These are phyloP conservation scores for rat (Rattus norvegicus) DNA, from an alignment of 2,113 vertebrate genomes.

Conservation along the genomic window GRCr8 NC_086039.1:65463501-65464000, in stretches of 20 bases:
- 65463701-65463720: not conserved
- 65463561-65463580: not conserved
- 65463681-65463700: not conserved
- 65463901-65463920: not conserved
- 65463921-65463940: not conserved
- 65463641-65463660: not conserved
- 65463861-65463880: not conserved
- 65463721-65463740: not conserved
- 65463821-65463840: not conserved
- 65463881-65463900: not conserved
- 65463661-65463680: not conserved
- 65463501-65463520: not conserved
- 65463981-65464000: not conserved
- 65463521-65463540: not conserved
- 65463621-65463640: not conserved
- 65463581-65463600: not conserved
- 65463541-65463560: not conserved
- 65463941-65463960: not conserved
- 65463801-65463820: not conserved
- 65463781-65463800: not conserved
- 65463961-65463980: not conserved
- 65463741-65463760: not conserved
- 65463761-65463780: not conserved
- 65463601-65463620: not conserved
- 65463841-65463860: not conserved